Evolutionary conservation across 2,113 vertebrate species (phyloP), one percentile per base, ranked within the genome.

Genomic region (Larimichthys polyactis): DNA sequence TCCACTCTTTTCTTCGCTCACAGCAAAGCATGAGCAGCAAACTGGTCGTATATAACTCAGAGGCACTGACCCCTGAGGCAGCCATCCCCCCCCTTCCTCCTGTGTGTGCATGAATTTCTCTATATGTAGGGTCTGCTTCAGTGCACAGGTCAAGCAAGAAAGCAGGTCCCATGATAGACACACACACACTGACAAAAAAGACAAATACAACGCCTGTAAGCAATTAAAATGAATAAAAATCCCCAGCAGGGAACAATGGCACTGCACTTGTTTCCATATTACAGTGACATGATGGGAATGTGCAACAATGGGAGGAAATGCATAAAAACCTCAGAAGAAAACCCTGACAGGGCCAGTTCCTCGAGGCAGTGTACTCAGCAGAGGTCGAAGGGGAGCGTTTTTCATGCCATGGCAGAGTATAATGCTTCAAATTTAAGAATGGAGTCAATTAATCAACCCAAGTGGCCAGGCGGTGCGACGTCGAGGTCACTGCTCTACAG

Each of bases 281-380:
- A 27, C 48, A 55, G 51, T 58, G 83, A 71, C 52, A 78, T 32
- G 70, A 83, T 69, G 72, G 64, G 60, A 85, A 82, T 46, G 43
- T 40, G 71, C 64, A 81, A 90, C 90, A 91, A 87, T 83, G 57
- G 69, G n/a, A 84, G 71, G 86, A 91, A 88, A 90, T 77, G 76
- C 83, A 87, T 67, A 71, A 80, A 40, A 83, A 68, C 54, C 78
- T 72, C 32, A 63, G 22, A 68, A 84, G 59, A 62, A 20, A 65
- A 74, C 83, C 67, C 54, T 73, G 62, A 77, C 57, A 17, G 44
- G 36, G 63, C 19, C 58, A 64, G 66, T 58, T 75, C 72, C 60
- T 76, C 3, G 17, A 85, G 66, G 75, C 49, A 46, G 65, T 62
- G 51, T 55, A 65, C 52, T 88, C 75, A 74, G 59, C 69, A 74